These are phyloP conservation scores for Ptychoptera albimana DNA, from an alignment of 2,888 invertebrate genomes.

Conservation along the genomic window DNA sequence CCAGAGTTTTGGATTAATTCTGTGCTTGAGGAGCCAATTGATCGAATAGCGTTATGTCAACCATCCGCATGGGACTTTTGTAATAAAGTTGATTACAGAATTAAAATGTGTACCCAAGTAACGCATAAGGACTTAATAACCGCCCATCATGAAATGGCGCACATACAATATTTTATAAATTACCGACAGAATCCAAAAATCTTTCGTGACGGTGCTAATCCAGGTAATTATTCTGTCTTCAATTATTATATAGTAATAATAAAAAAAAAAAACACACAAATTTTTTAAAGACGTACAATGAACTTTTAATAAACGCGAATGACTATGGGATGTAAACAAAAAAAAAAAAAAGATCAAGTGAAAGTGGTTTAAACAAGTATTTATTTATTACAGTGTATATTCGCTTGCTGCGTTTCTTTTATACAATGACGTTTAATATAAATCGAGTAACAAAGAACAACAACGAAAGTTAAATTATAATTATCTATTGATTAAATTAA, in stretches of 20 bases:
- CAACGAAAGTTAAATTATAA: too few relatives aligned
- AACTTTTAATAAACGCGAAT: not conserved
- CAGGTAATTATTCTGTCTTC: conserved; percentile 38
- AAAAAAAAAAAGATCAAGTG: too few relatives aligned
- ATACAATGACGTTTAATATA: too few relatives aligned
- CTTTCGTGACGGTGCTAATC: conserved; percentile 84
- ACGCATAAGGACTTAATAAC: conserved; percentile 76
- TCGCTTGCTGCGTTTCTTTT: too few relatives aligned
- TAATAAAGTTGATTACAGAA: conserved; percentile 71
- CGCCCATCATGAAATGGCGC: conserved; percentile 85
- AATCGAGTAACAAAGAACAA: too few relatives aligned
- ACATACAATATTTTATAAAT: conserved; percentile 74
- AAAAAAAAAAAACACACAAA: too few relatives aligned
- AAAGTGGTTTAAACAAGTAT: too few relatives aligned
- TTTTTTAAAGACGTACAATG: not conserved
- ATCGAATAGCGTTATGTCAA: conserved; percentile 66
- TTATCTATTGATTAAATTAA: too few relatives aligned
- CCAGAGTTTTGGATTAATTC: conserved; percentile 80
- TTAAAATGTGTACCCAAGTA: conserved; percentile 71
- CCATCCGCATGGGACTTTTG: conserved; percentile 93
- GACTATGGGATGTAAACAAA: too few relatives aligned
- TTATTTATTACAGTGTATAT: too few relatives aligned
- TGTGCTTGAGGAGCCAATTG: conserved; percentile 62
- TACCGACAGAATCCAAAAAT: conserved; percentile 71
- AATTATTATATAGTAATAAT: not conserved